These are phyloP conservation scores for Campylomormyrus numenius DNA, from an alignment of 2,113 vertebrate genomes.

Conservation along the genomic window DNA sequence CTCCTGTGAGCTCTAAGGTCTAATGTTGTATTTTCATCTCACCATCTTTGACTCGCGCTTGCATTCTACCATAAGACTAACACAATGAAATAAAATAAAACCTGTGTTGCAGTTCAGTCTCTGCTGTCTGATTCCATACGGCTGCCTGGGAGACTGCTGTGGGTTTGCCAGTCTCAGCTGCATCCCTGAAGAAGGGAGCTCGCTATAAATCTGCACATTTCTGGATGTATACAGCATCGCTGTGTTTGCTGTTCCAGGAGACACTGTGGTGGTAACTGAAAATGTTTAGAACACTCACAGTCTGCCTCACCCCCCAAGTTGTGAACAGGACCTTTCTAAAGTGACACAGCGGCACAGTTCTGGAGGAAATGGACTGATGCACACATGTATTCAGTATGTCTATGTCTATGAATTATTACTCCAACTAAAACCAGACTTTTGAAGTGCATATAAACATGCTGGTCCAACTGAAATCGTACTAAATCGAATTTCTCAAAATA, in stretches of 20 bases:
- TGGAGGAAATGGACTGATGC: neutral
- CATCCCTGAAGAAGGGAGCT: neutral
- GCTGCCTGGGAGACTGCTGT: neutral
- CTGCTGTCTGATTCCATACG: neutral
- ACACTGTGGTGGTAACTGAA: neutral
- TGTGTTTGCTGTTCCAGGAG: neutral
- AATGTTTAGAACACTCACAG: neutral
- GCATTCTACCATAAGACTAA: neutral
- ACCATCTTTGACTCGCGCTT: neutral
- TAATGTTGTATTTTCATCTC: neutral
- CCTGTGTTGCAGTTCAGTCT: neutral
- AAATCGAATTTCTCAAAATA: too few species aligned
- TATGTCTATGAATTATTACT: too few species aligned
- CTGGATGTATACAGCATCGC: neutral
- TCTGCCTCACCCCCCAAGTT: neutral
- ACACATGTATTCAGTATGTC: neutral
- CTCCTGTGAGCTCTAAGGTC: neutral
- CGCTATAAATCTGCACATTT: neutral
- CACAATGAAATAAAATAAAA: neutral
- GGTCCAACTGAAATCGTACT: too few species aligned
- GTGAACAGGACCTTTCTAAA: neutral
- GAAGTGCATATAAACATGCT: too few species aligned
- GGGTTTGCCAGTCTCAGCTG: neutral
- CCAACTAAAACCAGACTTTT: too few species aligned
- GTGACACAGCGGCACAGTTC: neutral